Base-by-base conservation (phyloP, 2,888 invertebrate species). In the Dexiosoma caninum region DNA sequence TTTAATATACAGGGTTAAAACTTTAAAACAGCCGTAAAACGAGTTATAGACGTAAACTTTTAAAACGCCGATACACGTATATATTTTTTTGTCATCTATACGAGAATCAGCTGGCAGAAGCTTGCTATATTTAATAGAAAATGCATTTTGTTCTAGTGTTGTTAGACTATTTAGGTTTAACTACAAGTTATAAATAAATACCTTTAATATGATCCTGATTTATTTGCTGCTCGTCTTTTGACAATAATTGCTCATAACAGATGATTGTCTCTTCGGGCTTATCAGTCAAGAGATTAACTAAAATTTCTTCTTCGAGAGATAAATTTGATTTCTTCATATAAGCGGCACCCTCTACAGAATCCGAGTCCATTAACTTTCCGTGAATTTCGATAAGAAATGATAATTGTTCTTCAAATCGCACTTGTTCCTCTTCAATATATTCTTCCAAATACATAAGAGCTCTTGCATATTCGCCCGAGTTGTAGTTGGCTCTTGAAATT, bases 291-390 rank as follows among this genome's bases (percentile, higher is more conserved):
- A 96, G 95, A 89, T 97, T 95, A 9, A 95, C 94, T 19, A 97
- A 90, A 77, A 98, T 95, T 86, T 95, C 92, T 87, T 98, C 96
- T 74, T 95, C 94, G 2, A 97, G 89, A 0, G 95, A 94, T 1
- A 97, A 95, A 84, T 95, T 94, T 0, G 93, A 92, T 71, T 94
- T 92, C 86, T 96, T 94, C 82, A 95, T 92, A 12, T 95, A 94
- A 62, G 94, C 92, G 8, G 95, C 93, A 8, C 95, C 98, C 82
- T 95, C 94, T 0, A 98, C 95, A 9, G 96, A 96, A 89, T 98
- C 98, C 0, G 97, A 94, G 88, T 98, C 98, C 88, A 97, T 95
- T 81, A 98, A 89, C 78, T 95, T 92, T 0, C 96, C 95, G 88
- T 98, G 98, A 84, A 98, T 94, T 91, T 96, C 95, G 0, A 94